These are phyloP conservation scores for Uropsilus gracilis DNA, from an alignment of 2,113 vertebrate species.

Conservation along the genomic window DNA sequence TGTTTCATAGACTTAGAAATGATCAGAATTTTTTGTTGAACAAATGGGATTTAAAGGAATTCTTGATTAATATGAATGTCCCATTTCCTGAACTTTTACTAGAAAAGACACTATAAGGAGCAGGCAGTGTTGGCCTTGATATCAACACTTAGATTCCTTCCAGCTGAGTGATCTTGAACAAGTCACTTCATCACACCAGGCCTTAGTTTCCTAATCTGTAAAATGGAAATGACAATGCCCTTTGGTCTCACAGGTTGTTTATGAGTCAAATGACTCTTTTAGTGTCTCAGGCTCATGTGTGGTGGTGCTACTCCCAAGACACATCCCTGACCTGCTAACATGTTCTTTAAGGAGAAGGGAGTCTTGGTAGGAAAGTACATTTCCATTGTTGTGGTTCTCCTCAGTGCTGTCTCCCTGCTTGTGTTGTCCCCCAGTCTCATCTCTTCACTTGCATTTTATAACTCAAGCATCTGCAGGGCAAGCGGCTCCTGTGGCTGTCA, in stretches of 20 bases:
- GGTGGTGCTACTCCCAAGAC: neutral
- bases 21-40: neutral
- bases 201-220: too few relatives aligned
- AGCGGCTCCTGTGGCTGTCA: neutral
- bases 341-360: constrained; percentile 51
- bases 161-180: neutral
- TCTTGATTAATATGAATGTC: constrained; percentile 25
- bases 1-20: neutral
- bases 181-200: neutral
- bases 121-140: neutral
- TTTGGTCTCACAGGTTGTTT: neutral
- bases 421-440: neutral
- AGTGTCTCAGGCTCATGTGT: neutral
- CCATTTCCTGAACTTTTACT: neutral
- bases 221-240: neutral
- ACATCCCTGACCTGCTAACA: neutral
- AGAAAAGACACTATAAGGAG: neutral
- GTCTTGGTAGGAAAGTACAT: neutral
- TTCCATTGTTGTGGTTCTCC: constrained; percentile 54
- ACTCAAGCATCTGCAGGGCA: constrained; percentile 44
- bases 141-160: neutral
- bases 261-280: neutral
- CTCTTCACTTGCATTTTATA: constrained; percentile 42
- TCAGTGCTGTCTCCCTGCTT: too few relatives aligned
- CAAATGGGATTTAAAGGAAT: neutral